phyloP scores from a whole-genome alignment of 2,797 vertebrate genomes.

The Alexandromys oeconomus region DNA sequence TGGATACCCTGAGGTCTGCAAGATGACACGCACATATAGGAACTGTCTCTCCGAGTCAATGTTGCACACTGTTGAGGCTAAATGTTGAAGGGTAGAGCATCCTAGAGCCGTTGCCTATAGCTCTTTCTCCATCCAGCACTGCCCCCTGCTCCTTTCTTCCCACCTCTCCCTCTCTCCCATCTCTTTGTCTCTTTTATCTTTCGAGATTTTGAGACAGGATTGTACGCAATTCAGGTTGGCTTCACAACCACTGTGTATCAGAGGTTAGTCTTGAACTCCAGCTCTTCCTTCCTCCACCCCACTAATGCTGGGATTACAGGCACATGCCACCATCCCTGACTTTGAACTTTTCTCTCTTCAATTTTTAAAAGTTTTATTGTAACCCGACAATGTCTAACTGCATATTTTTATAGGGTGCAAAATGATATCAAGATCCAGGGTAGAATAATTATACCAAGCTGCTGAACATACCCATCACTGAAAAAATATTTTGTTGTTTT shows the following conservation, averaged over 20 bases:
- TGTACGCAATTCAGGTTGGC: background rate
- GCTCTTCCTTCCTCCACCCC: background rate
- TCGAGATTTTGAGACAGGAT: background rate
- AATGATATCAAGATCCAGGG: background rate
- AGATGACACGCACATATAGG: background rate
- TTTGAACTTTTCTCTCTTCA: background rate
- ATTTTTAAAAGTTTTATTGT: background rate
- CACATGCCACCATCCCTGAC: no score
- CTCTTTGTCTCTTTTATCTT: background rate
- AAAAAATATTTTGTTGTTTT: background rate
- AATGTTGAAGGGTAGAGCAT: background rate
- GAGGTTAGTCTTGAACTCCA: background rate
- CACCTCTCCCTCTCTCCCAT: background rate
- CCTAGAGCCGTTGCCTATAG: background rate
- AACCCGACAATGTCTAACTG: background rate
- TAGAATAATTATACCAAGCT: background rate
- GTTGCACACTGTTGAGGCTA: background rate
- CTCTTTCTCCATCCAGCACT: no score
- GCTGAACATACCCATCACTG: background rate
- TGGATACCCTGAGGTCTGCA: background rate
- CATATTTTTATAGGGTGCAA: background rate
- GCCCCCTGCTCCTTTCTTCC: background rate
- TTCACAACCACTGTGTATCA: background rate
- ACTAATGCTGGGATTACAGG: background rate
- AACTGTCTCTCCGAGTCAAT: background rate